Evolutionary conservation across 2,888 invertebrate species (phyloP).

Genomic region (Luperina nickerlii): DNA sequence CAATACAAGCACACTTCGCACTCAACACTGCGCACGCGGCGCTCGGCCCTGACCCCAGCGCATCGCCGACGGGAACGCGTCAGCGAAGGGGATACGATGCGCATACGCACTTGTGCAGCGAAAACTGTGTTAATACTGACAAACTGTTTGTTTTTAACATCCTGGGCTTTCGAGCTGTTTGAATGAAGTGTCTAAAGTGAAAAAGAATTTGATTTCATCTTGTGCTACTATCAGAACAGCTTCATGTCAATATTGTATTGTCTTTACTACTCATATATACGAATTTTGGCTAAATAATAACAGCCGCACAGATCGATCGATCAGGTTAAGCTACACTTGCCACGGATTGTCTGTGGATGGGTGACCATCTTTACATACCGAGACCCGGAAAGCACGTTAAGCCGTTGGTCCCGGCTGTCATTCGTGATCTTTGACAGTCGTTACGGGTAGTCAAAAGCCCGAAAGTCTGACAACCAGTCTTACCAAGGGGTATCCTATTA

Average conservation of each 20-base stretch:
- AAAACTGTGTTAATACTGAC: conserved; percentile 44
- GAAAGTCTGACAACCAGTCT: no score
- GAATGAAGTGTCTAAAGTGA: background rate
- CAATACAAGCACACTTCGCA: conserved; percentile 12
- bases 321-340: no score
- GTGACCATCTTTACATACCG: no score
- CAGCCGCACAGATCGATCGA: no score
- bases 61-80: conserved; percentile 62
- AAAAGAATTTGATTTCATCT: background rate
- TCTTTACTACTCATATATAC: background rate
- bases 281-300: no score
- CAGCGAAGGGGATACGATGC: conserved; percentile 51
- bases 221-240: background rate
- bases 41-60: conserved; percentile 76
- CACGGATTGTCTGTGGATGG: no score
- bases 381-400: no score
- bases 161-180: background rate
- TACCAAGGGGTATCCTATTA: no score
- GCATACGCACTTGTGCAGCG: conserved; percentile 44
- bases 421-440: no score
- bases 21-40: conserved; percentile 46
- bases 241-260: background rate
- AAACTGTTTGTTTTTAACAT: conserved; percentile 1
- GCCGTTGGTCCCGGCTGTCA: no score
- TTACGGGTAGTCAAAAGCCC: no score